These are phyloP conservation scores for Drosophila niveifrons DNA, from an alignment of 2,888 invertebrate species.

Conservation along the genomic window DNA sequence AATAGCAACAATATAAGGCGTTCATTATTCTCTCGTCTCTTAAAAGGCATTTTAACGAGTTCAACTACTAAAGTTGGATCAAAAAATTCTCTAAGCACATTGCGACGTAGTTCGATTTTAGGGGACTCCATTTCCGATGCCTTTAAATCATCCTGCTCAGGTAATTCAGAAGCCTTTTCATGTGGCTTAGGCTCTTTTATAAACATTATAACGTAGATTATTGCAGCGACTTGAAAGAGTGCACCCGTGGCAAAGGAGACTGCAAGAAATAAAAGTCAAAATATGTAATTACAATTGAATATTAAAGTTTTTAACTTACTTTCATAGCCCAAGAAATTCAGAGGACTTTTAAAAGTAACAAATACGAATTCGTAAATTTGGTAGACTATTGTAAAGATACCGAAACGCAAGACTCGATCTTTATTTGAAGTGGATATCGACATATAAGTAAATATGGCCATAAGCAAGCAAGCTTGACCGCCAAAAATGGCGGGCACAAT, in stretches of 20 bases:
- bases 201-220: constrained; percentile 83
- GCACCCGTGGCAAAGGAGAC: constrained; percentile 83
- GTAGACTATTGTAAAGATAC: constrained; percentile 83
- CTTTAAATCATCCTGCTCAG: constrained; percentile 67
- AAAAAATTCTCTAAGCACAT: not conserved
- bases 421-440: constrained; percentile 84
- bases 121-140: constrained; percentile 61
- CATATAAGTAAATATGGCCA: constrained; percentile 85
- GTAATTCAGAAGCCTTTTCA: constrained; percentile 35
- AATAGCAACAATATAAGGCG: not conserved
- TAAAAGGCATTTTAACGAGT: not conserved
- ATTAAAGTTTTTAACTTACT: constrained; percentile 63
- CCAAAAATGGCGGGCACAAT: constrained; percentile 84
- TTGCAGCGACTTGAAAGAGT: constrained; percentile 82
- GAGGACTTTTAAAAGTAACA: constrained; percentile 73
- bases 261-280: constrained; percentile 30
- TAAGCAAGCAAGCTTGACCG: constrained; percentile 83
- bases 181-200: constrained; percentile 78
- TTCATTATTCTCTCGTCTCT: not conserved
- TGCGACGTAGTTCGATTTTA: constrained; percentile 44
- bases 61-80: not conserved
- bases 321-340: constrained; percentile 82
- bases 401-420: constrained; percentile 84
- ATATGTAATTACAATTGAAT: not conserved
- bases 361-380: not conserved